phyloP scores from a whole-genome alignment of 2,113 vertebrate genomes.

The Ptilonorhynchus violaceus region DNA sequence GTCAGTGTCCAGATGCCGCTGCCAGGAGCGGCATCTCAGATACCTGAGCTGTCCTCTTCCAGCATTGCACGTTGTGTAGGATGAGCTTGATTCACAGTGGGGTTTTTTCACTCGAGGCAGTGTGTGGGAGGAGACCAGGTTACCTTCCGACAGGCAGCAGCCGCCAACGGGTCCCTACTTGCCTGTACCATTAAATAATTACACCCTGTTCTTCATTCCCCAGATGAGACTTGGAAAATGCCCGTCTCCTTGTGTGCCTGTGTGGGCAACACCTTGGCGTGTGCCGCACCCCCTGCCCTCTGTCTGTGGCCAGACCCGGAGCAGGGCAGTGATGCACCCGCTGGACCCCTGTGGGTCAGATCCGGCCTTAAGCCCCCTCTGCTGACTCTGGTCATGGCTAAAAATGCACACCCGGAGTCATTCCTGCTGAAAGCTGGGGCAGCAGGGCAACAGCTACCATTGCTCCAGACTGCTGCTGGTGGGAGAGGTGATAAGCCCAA shows the following conservation, averaged over 20 bases:
- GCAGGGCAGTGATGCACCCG: accelerated
- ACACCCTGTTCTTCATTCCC: accelerated
- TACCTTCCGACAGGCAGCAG: background rate
- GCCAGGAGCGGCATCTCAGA: accelerated
- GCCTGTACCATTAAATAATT: accelerated
- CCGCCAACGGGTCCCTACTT: background rate
- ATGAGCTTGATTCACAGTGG: accelerated
- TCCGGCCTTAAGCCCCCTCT: accelerated
- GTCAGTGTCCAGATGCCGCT: accelerated
- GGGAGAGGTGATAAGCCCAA: background rate
- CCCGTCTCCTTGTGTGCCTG: accelerated
- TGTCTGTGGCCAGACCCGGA: accelerated
- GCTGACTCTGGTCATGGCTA: accelerated
- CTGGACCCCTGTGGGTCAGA: accelerated
- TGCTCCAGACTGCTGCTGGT: background rate
- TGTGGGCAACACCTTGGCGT: accelerated
- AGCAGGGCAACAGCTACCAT: accelerated
- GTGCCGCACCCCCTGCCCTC: accelerated
- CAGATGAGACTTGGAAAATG: accelerated
- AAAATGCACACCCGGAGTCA: accelerated
- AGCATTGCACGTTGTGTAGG: accelerated
- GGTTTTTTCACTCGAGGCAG: accelerated
- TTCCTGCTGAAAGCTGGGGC: background rate
- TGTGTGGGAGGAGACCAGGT: accelerated
- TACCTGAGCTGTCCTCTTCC: accelerated